These are phyloP conservation scores for Mastomys natalensis DNA, from an alignment of 2,113 vertebrate species.

Conservation along the genomic window DNA sequence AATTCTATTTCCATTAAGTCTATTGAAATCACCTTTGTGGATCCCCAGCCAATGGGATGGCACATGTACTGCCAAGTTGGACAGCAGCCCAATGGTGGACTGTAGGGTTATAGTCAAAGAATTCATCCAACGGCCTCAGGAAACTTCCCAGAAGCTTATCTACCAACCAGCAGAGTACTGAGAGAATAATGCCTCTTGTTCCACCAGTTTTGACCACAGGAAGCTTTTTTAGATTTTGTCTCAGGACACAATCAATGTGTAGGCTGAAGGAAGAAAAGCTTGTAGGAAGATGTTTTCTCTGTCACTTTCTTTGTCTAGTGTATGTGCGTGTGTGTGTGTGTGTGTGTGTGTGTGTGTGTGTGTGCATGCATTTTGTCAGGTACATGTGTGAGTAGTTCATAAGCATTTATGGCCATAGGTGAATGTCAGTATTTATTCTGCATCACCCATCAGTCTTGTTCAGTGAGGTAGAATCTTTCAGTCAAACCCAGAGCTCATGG, in stretches of 20 bases:
- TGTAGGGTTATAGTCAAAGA: not conserved
- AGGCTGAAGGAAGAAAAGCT: not conserved
- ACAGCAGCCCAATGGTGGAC: not conserved
- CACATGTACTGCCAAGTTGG: not conserved
- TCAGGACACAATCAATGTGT: not conserved
- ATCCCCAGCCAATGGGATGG: not conserved
- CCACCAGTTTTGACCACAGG: not conserved
- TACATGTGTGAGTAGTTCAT: not conserved
- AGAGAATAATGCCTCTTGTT: not conserved
- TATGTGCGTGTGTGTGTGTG: not conserved
- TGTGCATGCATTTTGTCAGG: not conserved
- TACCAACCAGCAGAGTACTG: not conserved
- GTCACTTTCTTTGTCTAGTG: not conserved
- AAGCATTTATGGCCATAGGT: not conserved
- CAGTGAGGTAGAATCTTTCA: not conserved
- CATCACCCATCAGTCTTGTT: no score
- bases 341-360: not conserved
- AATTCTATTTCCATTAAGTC: not conserved
- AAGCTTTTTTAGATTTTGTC: not conserved
- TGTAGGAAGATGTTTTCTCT: not conserved
- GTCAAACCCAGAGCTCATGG: not conserved
- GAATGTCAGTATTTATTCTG: not conserved
- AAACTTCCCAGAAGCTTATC: not conserved
- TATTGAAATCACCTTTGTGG: not conserved
- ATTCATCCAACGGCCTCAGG: not conserved